Conservation (phyloP, 2,888 invertebrate species). For the Cyaniris semiargus region DNA sequence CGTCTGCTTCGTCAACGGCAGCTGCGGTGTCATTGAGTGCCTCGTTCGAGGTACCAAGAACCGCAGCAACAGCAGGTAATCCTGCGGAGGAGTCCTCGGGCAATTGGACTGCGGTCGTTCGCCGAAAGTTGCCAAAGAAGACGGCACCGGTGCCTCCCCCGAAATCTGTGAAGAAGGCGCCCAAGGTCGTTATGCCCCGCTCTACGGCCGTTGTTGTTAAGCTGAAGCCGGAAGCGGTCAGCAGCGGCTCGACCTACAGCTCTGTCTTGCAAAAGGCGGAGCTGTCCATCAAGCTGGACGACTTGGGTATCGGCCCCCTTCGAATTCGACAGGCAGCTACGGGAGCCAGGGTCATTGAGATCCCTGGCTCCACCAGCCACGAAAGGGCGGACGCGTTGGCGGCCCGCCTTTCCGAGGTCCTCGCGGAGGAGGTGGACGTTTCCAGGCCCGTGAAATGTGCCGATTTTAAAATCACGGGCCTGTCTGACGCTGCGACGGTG, state of each 20-base stretch:
- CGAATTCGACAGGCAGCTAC: background rate
- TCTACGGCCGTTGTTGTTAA: too few species aligned
- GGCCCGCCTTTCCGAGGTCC: background rate
- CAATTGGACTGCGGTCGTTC: background rate
- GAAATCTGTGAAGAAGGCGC: too few species aligned
- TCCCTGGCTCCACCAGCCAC: background rate
- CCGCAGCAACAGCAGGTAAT: too few species aligned
- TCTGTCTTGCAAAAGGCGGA: slow-evolving; percentile 13
- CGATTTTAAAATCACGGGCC: background rate
- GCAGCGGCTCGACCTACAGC: too few species aligned
- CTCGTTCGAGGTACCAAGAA: too few species aligned
- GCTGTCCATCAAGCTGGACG: background rate
- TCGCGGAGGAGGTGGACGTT: background rate
- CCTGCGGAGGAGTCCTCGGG: too few species aligned
- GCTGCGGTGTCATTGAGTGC: too few species aligned
- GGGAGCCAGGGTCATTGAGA: slow-evolving; percentile 23
- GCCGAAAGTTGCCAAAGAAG: slow-evolving; percentile 6
- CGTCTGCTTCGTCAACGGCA: too few species aligned
- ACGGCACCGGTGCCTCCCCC: background rate
- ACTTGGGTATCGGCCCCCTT: slow-evolving; percentile 21
- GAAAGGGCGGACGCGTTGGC: slow-evolving; percentile 19
- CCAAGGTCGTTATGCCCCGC: too few species aligned
- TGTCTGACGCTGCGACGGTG: background rate
- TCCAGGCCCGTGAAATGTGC: background rate
- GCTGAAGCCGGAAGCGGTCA: too few species aligned